These are phyloP conservation scores for Ganaspis sp. DNA, from an alignment of 1,140 invertebrate species.

Conservation along the genomic window DNA sequence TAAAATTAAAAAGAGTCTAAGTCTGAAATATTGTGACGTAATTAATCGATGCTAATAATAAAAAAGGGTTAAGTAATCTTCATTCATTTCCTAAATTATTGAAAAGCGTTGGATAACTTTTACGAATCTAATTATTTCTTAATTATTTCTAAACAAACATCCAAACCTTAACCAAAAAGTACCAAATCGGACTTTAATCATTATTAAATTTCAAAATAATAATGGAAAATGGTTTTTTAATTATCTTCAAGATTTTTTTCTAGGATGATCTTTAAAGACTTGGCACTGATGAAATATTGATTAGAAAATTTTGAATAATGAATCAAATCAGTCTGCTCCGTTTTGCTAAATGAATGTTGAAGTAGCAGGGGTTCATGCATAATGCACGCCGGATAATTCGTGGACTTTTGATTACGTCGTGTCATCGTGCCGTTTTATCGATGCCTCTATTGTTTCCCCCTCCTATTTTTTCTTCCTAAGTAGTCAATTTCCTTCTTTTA, in stretches of 20 bases:
- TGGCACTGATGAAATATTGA: constrained; percentile 32
- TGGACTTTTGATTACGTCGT: constrained; percentile 67
- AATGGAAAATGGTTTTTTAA: too few relatives aligned
- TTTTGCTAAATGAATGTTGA: constrained; percentile 57
- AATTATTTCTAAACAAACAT: too few relatives aligned
- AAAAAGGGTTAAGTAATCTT: too few relatives aligned
- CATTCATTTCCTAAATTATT: not conserved
- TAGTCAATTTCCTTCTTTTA: not conserved
- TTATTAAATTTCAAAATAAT: too few relatives aligned
- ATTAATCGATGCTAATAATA: too few relatives aligned
- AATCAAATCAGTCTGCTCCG: constrained; percentile 44
- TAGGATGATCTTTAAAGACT: constrained; percentile 20
- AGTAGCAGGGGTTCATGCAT: constrained; percentile 57
- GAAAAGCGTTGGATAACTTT: too few relatives aligned
- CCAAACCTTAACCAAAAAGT: too few relatives aligned
- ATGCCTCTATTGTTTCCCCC: constrained; percentile 50
- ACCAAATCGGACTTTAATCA: too few relatives aligned
- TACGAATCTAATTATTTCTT: too few relatives aligned
- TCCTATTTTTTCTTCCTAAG: constrained; percentile 24
- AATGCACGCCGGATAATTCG: constrained; percentile 66
- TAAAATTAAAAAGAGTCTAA: too few relatives aligned
- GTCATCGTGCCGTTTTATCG: constrained; percentile 64
- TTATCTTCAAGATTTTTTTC: not conserved
- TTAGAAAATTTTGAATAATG: constrained; percentile 39
- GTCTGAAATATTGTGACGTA: too few relatives aligned